Percentiles rank a stretch among this genome's conserved stretches.
phyloP scores from a whole-genome alignment of 2,797 vertebrate genomes.

The Danionella dracula region DNA sequence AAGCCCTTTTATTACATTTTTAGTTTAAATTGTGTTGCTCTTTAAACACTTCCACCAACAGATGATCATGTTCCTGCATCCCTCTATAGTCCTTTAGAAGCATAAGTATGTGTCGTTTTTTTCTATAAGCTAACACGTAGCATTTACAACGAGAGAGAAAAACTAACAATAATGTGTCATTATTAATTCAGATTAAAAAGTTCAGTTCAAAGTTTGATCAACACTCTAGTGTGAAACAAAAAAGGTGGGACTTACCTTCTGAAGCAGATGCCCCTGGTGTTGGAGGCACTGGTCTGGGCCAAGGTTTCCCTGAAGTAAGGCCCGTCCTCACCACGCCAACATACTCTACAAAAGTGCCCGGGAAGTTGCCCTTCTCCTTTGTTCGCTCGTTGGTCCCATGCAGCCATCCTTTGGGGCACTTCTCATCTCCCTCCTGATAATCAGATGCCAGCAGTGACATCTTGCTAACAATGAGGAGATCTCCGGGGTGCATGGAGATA shows the following conservation, averaged over 20 bases:
- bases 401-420: conserved; percentile 73
- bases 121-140: too few relatives aligned
- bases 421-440: conserved; percentile 73
- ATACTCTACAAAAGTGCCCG: conserved; percentile 79
- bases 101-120: too few relatives aligned
- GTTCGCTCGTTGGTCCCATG: conserved; percentile 75
- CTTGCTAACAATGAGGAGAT: conserved; percentile 70
- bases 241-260: conserved; percentile 67
- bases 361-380: conserved; percentile 77
- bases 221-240: too few relatives aligned
- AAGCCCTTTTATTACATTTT: too few relatives aligned
- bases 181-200: too few relatives aligned
- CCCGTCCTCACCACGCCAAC: conserved; percentile 57
- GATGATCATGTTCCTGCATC: too few relatives aligned
- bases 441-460: conserved; percentile 55
- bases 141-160: too few relatives aligned
- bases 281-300: conserved; percentile 62
- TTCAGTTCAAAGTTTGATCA: too few relatives aligned
- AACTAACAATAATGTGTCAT: too few relatives aligned
- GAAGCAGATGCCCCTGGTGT: conserved; percentile 51
- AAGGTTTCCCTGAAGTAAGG: conserved; percentile 53
- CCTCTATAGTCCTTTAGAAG: too few relatives aligned
- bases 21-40: too few relatives aligned
- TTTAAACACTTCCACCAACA: too few relatives aligned
- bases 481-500: conserved; percentile 72